Base-by-base conservation (phyloP, 2,888 invertebrate genomes). In the Trissonchulus latispiculum region DNA sequence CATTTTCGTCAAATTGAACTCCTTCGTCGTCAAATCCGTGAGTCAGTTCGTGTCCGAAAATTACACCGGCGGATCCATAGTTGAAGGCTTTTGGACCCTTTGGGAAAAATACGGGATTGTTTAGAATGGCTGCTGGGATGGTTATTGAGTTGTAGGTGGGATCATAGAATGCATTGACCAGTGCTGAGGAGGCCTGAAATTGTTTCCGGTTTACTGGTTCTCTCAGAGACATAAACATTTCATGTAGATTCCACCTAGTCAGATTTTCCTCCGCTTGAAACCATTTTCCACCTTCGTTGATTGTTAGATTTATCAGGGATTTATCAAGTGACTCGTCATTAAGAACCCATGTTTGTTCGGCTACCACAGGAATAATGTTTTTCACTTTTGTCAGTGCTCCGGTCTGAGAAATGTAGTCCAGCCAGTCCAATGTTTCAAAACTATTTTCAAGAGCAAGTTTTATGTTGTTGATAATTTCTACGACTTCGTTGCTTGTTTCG, bases 1-100 rank as follows among this genome's bases (percentile, higher is more conserved):
- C 68, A 31, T 68, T n/a, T 15, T 29, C 8, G 32, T 29, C 31
- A 33, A 68, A 68, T 35, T 68, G 68, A 33, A 68, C 68, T 2
- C 68, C 68, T 15, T 32, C 3, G 81, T 95, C 95, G 82, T 96
- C 95, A 81, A 96, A 95, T 0, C 93, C 95, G 80, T 95, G 95
- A 0, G 93, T 94, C 70, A 95, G 84, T 82, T 95, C 95, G 81
- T 96, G 95, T 0, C 95, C 95, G 90, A 95, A 95, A 0, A 96
- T 95, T 0, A 95, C 94, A 0, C 95, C 96, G 89, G 95, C 95
- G 0, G 93, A 95, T 0, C 95, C 96, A 80, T 90, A 95, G 32
- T 68, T 68, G 15, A 32, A 31, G 33, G 68, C 68, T 23, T 15
- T 48, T 48, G 48, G 48, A 15, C 48, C 48, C 23, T 48, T 48